Percentiles rank a stretch among this genome's conserved stretches.
phyloP scores from a whole-genome alignment of 2,797 vertebrate genomes.

The Neosilurus mollespiculum region DNA sequence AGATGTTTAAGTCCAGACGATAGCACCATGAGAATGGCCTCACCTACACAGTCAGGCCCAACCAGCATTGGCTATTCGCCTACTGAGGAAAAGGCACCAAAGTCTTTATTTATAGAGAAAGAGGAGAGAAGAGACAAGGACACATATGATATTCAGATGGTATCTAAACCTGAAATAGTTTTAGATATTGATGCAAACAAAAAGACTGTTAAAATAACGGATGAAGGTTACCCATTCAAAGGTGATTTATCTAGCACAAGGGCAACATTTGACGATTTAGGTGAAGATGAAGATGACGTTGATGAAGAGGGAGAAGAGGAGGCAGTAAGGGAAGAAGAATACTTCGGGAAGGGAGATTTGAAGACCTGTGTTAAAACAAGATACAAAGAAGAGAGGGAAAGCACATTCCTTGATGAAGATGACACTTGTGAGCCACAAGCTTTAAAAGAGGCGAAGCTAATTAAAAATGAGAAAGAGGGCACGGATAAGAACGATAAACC shows the following conservation, averaged over 20 bases:
- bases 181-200: slow-evolving; percentile 43
- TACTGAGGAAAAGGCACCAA: slow-evolving; percentile 85
- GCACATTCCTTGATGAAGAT: slow-evolving; percentile 89
- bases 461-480: slow-evolving; percentile 52
- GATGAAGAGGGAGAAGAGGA: slow-evolving; percentile 72
- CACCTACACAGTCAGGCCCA: slow-evolving; percentile 88
- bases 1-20: slow-evolving; percentile 92
- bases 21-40: slow-evolving; percentile 93
- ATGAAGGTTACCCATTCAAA: slow-evolving; percentile 52
- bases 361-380: slow-evolving; percentile 74
- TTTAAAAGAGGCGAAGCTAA: slow-evolving; percentile 56
- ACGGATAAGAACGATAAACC: slow-evolving; percentile 55
- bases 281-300: slow-evolving; percentile 71
- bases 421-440: slow-evolving; percentile 70
- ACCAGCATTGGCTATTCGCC: slow-evolving; percentile 93
- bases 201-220: slow-evolving; percentile 51
- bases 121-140: slow-evolving; percentile 54
- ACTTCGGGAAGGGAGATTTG: slow-evolving; percentile 62
- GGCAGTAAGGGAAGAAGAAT: slow-evolving; percentile 69
- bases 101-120: slow-evolving; percentile 62
- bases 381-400: slow-evolving; percentile 87
- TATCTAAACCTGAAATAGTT: slow-evolving; percentile 62
- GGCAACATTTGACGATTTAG: slow-evolving; percentile 64
- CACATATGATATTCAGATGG: slow-evolving; percentile 58
- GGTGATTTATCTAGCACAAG: slow-evolving; percentile 61